phyloP scores from a whole-genome alignment of 2,888 invertebrate genomes.

The Cataglyphis rosenhaueri region DNA sequence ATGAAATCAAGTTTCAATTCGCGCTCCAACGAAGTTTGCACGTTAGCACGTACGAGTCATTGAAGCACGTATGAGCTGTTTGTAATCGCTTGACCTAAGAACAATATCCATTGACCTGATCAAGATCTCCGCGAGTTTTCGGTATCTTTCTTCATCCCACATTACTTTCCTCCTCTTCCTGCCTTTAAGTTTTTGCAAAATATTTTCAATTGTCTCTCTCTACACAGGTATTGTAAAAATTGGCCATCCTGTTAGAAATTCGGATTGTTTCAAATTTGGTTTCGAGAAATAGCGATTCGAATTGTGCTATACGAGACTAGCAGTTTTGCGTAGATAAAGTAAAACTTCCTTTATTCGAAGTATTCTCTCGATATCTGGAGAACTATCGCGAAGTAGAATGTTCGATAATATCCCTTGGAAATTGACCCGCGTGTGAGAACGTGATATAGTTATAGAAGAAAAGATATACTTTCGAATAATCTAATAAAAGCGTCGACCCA shows the following conservation, averaged over 20 bases:
- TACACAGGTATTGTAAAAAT: slow-evolving; percentile 65
- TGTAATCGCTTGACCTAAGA: slow-evolving; percentile 77
- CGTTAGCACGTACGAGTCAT: slow-evolving; percentile 74
- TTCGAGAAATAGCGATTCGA: slow-evolving; percentile 54
- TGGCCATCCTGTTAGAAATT: slow-evolving; percentile 70
- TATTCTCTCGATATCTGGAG: slow-evolving; percentile 17
- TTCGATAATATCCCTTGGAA: slow-evolving; percentile 47
- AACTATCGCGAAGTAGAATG: slow-evolving; percentile 35
- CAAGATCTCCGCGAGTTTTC: slow-evolving; percentile 65
- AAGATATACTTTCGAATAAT: slow-evolving; percentile 29
- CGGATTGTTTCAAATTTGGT: slow-evolving; percentile 65
- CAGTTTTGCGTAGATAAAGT: slow-evolving; percentile 28
- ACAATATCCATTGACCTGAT: slow-evolving; percentile 75
- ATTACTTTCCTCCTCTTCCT: not conserved
- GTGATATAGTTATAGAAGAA: slow-evolving; percentile 23
- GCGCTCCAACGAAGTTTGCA: slow-evolving; percentile 68
- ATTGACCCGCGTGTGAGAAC: slow-evolving; percentile 20
- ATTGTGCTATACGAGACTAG: slow-evolving; percentile 48
- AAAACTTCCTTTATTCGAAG: slow-evolving; percentile 41
- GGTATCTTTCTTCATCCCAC: not conserved
- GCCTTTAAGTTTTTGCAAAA: slow-evolving; percentile 56
- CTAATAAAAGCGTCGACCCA: slow-evolving; percentile 2
- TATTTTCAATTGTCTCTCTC: slow-evolving; percentile 58
- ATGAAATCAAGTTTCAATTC: slow-evolving; percentile 69
- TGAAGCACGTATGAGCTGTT: slow-evolving; percentile 76